Percentiles rank a stretch among this genome's conserved stretches.
These are phyloP conservation scores for Haliclona indistincta DNA, from an alignment of 37 sponge, comb jelly and placozoan genomes.

Conservation along the genomic window DNA sequence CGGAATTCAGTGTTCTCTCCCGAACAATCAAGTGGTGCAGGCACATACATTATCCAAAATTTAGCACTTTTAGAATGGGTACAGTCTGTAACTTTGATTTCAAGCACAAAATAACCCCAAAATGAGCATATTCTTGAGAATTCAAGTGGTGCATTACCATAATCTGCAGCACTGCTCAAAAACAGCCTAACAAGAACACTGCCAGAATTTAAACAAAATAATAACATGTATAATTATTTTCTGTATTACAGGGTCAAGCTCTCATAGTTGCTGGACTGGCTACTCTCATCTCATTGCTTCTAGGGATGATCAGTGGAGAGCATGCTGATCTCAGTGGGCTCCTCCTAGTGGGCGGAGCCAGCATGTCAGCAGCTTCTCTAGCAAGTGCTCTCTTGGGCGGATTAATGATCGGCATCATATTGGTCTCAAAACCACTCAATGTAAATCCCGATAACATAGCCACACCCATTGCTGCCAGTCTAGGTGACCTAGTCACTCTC, in stretches of 20 bases:
- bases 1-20: too few relatives aligned
- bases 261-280: constrained; percentile 85
- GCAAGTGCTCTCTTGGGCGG: constrained; percentile 82
- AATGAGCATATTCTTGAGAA: too few relatives aligned
- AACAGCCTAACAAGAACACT: too few relatives aligned
- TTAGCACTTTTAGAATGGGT: too few relatives aligned
- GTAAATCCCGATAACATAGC: constrained; percentile 98
- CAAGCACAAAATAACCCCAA: too few relatives aligned
- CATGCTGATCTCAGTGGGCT: constrained; percentile 11
- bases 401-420: constrained; percentile 83
- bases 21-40: too few relatives aligned
- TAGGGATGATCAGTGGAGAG: constrained; percentile 51
- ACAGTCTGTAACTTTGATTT: too few relatives aligned
- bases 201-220: neutral
- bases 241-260: constrained; percentile 91
- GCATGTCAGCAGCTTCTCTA: constrained; percentile 67
- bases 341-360: constrained; percentile 62
- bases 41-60: too few relatives aligned
- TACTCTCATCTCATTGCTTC: constrained; percentile 68
- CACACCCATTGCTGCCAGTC: constrained; percentile 96
- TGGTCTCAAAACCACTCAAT: constrained; percentile 47
- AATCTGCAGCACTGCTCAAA: too few relatives aligned
- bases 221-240: neutral
- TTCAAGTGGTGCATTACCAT: too few relatives aligned
- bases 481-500: constrained; percentile 94